Evolutionary conservation across 2,797 vertebrate genomes (phyloP), one percentile per base, ranked within the genome.

Genomic region (Syndactyla subalaris): DNA sequence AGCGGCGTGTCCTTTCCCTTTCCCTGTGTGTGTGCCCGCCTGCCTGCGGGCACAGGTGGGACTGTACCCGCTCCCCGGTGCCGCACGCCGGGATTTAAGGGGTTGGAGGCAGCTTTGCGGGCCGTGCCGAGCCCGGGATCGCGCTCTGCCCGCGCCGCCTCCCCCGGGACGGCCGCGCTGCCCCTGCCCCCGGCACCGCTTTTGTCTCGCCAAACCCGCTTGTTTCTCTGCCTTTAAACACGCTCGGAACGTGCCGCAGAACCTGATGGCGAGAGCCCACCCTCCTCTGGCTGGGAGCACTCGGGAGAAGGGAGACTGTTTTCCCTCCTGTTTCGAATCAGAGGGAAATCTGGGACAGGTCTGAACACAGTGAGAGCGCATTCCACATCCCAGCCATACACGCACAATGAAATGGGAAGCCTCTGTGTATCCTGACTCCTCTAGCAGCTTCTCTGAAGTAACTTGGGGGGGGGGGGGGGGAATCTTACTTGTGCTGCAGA

Each of bases 281-380:
- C 32, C 17, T 67, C 23, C 13, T 63, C 5, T 26, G 59, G 59
- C 73, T 85, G 65, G 65, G 32, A 22, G 71, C 72, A 0, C 11
- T 32, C 38, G 41, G 12, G 48, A 23, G 45, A 32, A n/a, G 41
- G 39, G 55, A 48, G 26, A n/a, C 38, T 55, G 32, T 61, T 41
- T 68, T 52, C 52, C 38, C 76, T 90, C 80, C 68, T 24, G n/a
- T 46, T 82, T 79, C 55, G 45, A 61, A 79, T 63, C 80, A 38
- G 74, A 80, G 79, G 75, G 77, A 95, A 92, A 96, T 73, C 55
- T 85, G 94, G 94, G 90, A 91, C 86, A 91, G 95, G 93, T 95
- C 91, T 93, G 93, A 92, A 92, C 93, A 88, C 70, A 93, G 84
- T 24, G 78, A 89, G 68, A 80, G 76, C 59, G 6, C 93, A 70